These are phyloP conservation scores for Drosophila quinaria DNA, from an alignment of 2,888 invertebrate species.

Conservation along the genomic window DNA sequence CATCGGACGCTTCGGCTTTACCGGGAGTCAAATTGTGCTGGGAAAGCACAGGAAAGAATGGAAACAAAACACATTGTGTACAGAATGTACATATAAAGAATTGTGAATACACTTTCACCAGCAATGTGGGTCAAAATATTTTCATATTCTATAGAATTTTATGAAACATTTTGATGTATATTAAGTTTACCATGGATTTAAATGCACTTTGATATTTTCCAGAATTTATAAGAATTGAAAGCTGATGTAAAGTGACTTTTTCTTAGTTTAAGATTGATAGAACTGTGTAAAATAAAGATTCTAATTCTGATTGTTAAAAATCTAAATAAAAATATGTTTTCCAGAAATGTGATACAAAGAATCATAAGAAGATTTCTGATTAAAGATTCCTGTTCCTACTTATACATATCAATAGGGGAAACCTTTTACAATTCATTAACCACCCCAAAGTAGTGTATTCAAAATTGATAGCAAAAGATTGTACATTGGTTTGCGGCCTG, in stretches of 20 bases:
- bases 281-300: no score
- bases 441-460: slow-evolving; percentile 12
- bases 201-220: neutral
- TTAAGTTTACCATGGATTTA: neutral
- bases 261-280: no score
- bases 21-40: slow-evolving; percentile 50
- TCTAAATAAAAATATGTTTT: no score
- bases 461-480: slow-evolving; percentile 35
- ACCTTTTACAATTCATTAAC: neutral
- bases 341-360: no score
- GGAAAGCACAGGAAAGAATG: slow-evolving; percentile 22
- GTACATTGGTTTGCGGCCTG: slow-evolving; percentile 57
- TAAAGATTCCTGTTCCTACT: no score
- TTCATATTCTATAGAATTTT: neutral
- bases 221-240: neutral
- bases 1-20: slow-evolving; percentile 61
- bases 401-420: no score
- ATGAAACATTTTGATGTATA: neutral
- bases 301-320: no score
- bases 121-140: slow-evolving; percentile 11
- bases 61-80: slow-evolving; percentile 14
- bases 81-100: slow-evolving; percentile 6
- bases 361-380: no score
- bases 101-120: slow-evolving; percentile 24
- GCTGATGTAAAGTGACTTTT: neutral